phyloP scores from a whole-genome alignment of 2,888 invertebrate genomes.

The Orchestes rusci region DNA sequence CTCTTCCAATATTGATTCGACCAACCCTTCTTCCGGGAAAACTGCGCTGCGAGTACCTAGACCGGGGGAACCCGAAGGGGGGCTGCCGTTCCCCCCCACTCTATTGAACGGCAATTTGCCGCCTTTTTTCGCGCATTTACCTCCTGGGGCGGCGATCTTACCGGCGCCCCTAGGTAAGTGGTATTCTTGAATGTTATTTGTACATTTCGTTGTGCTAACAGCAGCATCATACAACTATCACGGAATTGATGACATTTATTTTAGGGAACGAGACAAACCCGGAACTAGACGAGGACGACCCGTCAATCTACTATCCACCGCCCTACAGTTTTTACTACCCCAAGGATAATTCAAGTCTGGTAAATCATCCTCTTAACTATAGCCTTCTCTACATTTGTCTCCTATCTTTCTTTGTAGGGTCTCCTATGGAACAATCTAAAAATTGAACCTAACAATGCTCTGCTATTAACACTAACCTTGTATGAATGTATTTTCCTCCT shows the following conservation, averaged over 20 bases:
- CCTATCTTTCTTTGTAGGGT: slow-evolving; percentile 17
- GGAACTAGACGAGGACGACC: slow-evolving; percentile 85
- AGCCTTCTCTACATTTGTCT: not conserved
- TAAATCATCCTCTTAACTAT: slow-evolving; percentile 9
- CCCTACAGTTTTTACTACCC: slow-evolving; percentile 79
- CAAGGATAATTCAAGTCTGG: slow-evolving; percentile 60
- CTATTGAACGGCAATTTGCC: slow-evolving; percentile 40
- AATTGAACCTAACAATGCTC: not conserved
- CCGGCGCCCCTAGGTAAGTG: slow-evolving; percentile 39
- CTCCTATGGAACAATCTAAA: slow-evolving; percentile 2
- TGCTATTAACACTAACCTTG: too few relatives aligned
- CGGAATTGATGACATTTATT: too few relatives aligned
- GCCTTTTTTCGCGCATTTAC: slow-evolving; percentile 48
- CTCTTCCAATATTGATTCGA: slow-evolving; percentile 52
- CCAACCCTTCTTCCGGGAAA: slow-evolving; percentile 62
- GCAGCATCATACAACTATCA: too few relatives aligned
- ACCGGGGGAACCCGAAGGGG: slow-evolving; percentile 40
- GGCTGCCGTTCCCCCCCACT: slow-evolving; percentile 51
- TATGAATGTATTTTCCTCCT: too few relatives aligned
- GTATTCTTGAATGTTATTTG: too few relatives aligned
- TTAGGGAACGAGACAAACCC: slow-evolving; percentile 41
- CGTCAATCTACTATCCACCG: slow-evolving; percentile 85
- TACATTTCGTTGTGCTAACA: too few relatives aligned
- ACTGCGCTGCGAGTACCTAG: slow-evolving; percentile 56
- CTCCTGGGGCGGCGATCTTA: slow-evolving; percentile 56